phyloP scores from a whole-genome alignment of 1,140 invertebrate genomes.

The Drosophila sechellia region DNA sequence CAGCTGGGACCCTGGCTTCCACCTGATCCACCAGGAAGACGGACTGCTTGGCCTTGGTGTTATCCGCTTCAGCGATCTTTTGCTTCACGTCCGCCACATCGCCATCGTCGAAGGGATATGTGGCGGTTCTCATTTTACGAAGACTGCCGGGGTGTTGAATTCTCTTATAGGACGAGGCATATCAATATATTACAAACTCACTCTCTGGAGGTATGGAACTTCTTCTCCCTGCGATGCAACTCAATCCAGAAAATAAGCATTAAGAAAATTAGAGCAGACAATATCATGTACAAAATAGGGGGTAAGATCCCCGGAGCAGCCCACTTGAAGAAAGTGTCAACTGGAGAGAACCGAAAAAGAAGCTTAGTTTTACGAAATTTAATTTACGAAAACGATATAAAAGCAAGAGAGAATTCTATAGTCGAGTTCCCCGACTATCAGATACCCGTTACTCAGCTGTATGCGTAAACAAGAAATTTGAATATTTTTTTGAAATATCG shows the following conservation, averaged over 20 bases:
- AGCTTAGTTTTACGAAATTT: neutral
- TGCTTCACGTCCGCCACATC: constrained; percentile 75
- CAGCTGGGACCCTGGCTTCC: constrained; percentile 48
- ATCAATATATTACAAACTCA: constrained; percentile 24
- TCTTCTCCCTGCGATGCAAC: constrained; percentile 60
- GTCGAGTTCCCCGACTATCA: no score
- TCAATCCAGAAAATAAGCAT: constrained; percentile 69
- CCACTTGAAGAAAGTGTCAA: constrained; percentile 59
- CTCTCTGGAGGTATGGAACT: constrained; percentile 61
- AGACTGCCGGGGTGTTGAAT: constrained; percentile 21
- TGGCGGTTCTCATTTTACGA: constrained; percentile 51
- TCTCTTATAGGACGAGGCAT: neutral
- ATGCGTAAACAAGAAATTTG: no score
- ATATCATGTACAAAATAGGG: constrained; percentile 49
- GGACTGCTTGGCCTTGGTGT: constrained; percentile 60
- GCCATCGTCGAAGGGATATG: constrained; percentile 69
- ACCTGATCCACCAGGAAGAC: constrained; percentile 75
- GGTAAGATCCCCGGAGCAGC: constrained; percentile 59
- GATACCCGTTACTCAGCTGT: no score
- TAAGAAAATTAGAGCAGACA: constrained; percentile 25
- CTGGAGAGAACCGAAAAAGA: constrained; percentile 10
- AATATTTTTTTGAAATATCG: no score
- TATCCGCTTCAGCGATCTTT: constrained; percentile 65
- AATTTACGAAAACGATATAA: no score
- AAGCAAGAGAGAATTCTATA: no score